These are phyloP conservation scores for Dolichotis patagonum DNA, from an alignment of 2,113 vertebrate species.

Conservation along the genomic window DNA sequence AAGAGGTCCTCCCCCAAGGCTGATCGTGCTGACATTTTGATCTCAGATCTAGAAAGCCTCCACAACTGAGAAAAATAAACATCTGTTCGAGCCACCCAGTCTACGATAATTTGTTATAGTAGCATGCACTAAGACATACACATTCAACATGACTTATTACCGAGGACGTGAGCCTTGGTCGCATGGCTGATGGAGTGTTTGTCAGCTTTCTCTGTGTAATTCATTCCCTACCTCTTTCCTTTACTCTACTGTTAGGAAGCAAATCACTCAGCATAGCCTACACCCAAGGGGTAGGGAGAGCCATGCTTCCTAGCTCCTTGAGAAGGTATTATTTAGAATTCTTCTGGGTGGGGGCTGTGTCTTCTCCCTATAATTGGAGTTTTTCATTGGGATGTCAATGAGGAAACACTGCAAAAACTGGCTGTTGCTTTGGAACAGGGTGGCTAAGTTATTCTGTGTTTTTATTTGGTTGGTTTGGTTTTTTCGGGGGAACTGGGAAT, in stretches of 20 bases:
- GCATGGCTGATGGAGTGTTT: not conserved
- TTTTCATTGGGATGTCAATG: not conserved
- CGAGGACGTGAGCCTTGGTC: not conserved
- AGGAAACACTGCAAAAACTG: not conserved
- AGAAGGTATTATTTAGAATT: not conserved
- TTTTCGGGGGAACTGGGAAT: too few species aligned
- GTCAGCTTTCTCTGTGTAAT: not conserved
- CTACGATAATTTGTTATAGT: not conserved
- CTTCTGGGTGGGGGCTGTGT: not conserved
- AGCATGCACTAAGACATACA: not conserved
- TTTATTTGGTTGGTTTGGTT: not conserved
- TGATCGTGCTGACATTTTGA: not conserved
- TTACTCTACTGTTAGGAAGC: not conserved
- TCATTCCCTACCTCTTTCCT: too few species aligned
- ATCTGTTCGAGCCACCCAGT: too few species aligned
- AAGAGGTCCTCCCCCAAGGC: not conserved
- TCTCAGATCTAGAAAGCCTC: not conserved
- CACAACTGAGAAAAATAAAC: not conserved
- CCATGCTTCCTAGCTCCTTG: not conserved
- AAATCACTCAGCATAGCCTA: not conserved
- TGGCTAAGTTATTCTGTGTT: not conserved
- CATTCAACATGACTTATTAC: not conserved
- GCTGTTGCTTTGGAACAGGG: not conserved
- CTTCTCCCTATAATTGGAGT: not conserved
- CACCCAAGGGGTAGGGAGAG: too few species aligned